Conservation (phyloP, 2,797 vertebrate genomes). For the Helostoma temminkii region DNA sequence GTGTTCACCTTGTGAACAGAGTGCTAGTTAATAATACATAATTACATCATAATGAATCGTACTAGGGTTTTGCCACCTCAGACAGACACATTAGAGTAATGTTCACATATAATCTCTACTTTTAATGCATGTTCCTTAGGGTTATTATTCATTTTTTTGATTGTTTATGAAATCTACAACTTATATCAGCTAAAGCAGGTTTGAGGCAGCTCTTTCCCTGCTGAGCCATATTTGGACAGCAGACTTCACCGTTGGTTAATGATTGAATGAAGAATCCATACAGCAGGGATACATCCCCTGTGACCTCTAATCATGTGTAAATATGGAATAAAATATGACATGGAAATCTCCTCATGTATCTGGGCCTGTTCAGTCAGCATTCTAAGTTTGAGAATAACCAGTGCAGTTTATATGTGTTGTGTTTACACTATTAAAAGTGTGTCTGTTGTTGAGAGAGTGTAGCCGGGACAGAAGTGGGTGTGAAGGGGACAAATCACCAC, state of each 20-base stretch:
- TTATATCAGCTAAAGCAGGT: background rate
- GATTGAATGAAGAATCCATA: conserved; percentile 43
- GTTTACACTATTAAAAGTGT: conserved; percentile 12
- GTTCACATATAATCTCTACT: background rate
- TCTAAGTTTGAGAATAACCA: background rate
- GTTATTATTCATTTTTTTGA: conserved; percentile 10
- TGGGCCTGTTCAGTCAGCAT: background rate
- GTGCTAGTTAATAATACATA: background rate
- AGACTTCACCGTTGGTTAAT: conserved; percentile 46
- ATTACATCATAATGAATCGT: too few relatives aligned
- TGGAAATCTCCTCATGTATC: background rate
- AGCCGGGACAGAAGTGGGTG: conserved; percentile 14
- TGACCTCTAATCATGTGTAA: conserved; percentile 7
- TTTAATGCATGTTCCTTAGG: background rate
- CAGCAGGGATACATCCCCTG: conserved; percentile 15
- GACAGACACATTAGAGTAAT: background rate
- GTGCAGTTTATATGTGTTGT: background rate
- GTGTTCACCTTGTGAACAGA: conserved; percentile 5
- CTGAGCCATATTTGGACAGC: conserved; percentile 23
- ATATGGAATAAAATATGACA: background rate
- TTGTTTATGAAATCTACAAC: conserved; percentile 1
- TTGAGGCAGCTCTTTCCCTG: background rate
- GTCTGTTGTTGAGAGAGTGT: background rate
- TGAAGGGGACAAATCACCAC: background rate
- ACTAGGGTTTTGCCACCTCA: background rate